Evolutionary conservation across 2,113 vertebrate species (phyloP), one percentile per base, ranked within the genome.

Genomic region (Oryzias curvinotus): DNA sequence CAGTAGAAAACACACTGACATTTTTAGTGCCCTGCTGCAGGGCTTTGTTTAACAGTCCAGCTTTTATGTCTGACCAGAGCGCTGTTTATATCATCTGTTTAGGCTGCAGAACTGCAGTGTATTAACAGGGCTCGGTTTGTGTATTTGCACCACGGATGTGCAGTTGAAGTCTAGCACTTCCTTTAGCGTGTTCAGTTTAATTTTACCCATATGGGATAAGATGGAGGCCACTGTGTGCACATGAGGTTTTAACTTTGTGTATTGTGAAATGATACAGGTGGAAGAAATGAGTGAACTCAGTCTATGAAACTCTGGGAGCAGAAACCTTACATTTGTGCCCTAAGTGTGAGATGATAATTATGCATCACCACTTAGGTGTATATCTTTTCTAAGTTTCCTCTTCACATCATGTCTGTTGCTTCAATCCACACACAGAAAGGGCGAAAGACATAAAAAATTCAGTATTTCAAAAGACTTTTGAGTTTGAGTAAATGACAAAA

Each of bases 31-130:
- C 44, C 65, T 21, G 44, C 62, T 52, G 41, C 71, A 36, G 19
- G 42, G 17, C 16, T 66, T 68, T 28, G 52, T 61, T 73, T 23
- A 49, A 52, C 52, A 17, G 60, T 71, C 70, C 65, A 63, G 30
- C 21, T 68, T 80, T 72, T 51, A 61, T 78, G 77, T 69, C 60
- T 54, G 68, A 73, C 63, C 46, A 44, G 30, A 41, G 19, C 57
- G 57, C 63, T 44, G 68, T 75, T 71, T 78, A 68, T 79, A 75
- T 83, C 72, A 71, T 83, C 53, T 82, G 85, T 87, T 87, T 82
- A 71, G 57, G 68, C 68, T 75, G 62, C 48, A 49, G 58, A 75
- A 52, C 62, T 66, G 49, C 30, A 68, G 58, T 50, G 50, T 71
- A 68, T 70, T 70, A 73, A 75, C 80, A 82, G 14, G 65, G 59